Evolutionary conservation across 2,888 invertebrate genomes (phyloP), one percentile per base, ranked within the genome.

Genomic region (Pherbina coryleti): DNA sequence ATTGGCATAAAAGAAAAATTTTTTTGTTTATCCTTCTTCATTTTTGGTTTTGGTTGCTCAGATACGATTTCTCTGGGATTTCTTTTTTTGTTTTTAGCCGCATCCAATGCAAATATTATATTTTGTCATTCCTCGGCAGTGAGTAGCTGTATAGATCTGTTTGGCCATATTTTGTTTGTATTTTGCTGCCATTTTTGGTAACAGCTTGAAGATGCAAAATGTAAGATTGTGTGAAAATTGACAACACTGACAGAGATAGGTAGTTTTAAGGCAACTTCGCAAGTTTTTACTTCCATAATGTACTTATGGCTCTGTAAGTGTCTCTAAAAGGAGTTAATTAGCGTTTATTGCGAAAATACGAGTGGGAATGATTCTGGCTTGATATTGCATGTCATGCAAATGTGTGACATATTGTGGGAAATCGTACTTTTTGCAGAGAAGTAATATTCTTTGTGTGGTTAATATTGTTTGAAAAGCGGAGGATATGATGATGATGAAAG

Each of bases 311-410:
- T n/a, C 19, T 17, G 22, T 28, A 28, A 34, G 22, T 53, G n/a
- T 49, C 74, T 64, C 37, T 64, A 74, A 74, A 74, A 74, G 74
- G 62, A 74, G 64, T 74, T 74, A 74, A 74, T 74, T 74, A 74
- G 74, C 74, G 74, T 28, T 37, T 62, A 9, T 67, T 67, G 37
- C 17, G 66, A n/a, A 34, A 34, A 2, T 34, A 25, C 28, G 28
- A 62, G 60, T 11, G 49, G 34, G 31, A 17, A 19, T 31, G n/a
- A 53, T 34, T 53, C n/a, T 51, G 51, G 60, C 14, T 57, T 25
- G 57, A 19, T 62, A 11, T 31, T 66, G 31, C 34, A 31, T 9
- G 60, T 19, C 22, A 44, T 4, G 44, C 44, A 37, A 66, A 66
- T 19, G 37, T 17, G 14, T 69, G 75, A 71, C 55, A 55, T 3